phyloP scores from a whole-genome alignment of 2,113 vertebrate species.

The Chrysemys picta region DNA sequence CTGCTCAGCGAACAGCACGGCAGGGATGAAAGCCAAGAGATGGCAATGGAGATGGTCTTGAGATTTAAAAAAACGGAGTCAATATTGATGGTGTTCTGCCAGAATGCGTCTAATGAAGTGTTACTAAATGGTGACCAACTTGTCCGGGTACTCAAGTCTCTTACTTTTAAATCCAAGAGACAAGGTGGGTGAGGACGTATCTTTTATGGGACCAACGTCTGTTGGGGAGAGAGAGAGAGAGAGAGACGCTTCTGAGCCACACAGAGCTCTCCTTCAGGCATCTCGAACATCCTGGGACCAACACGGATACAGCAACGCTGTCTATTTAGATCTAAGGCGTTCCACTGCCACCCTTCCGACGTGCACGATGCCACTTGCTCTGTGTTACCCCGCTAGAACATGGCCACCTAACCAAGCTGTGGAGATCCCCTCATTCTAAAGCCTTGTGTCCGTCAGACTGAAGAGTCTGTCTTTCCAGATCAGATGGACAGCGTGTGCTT shows the following conservation, averaged over 20 bases:
- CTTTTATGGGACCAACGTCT: too few relatives aligned
- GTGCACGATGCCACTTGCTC: fast-evolving
- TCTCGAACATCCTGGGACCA: too few relatives aligned
- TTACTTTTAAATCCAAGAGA: too few relatives aligned
- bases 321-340: fast-evolving
- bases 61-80: neutral
- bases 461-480: fast-evolving
- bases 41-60: neutral
- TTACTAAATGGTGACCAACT: neutral
- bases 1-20: neutral
- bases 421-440: fast-evolving
- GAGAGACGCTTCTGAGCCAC: too few relatives aligned
- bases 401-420: fast-evolving
- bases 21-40: neutral
- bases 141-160: too few relatives aligned
- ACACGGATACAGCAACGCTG: too few relatives aligned
- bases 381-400: fast-evolving
- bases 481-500: fast-evolving
- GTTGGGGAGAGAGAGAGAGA: too few relatives aligned
- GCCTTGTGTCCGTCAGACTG: fast-evolving
- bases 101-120: neutral
- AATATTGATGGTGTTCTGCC: neutral
- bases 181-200: too few relatives aligned
- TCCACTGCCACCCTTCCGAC: fast-evolving
- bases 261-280: neutral